Evolutionary conservation across 2,797 vertebrate genomes (phyloP).

Genomic region (Rhynchonycteris naso): DNA sequence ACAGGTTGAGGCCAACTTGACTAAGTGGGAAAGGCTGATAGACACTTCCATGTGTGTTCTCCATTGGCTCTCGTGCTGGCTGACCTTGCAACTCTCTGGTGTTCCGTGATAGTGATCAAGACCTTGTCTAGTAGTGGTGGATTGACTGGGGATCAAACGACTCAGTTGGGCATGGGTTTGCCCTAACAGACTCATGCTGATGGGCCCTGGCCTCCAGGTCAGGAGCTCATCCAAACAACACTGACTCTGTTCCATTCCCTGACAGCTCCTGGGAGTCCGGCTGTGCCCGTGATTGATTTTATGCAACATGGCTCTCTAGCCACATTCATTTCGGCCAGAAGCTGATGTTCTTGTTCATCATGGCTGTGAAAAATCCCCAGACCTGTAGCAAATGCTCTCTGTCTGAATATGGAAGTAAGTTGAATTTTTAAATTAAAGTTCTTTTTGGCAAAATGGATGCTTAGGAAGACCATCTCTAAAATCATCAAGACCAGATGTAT

Average conservation of each 20-base stretch:
- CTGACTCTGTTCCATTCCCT: not conserved
- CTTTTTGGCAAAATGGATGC: not conserved
- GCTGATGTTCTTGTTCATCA: not conserved
- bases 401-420: not conserved
- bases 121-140: not conserved
- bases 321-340: not conserved
- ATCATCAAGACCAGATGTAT: not conserved
- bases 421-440: constrained; percentile 18
- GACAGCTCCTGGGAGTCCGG: not conserved
- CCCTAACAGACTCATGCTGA: not conserved
- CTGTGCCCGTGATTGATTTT: not conserved
- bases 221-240: not conserved
- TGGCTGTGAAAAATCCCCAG: not conserved
- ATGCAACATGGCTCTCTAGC: not conserved
- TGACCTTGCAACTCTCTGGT: not conserved
- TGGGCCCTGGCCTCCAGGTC: not conserved
- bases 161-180: not conserved
- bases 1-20: not conserved
- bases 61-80: no score
- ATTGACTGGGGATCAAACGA: not conserved
- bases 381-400: not conserved
- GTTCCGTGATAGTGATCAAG: not conserved
- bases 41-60: not conserved
- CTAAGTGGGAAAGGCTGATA: not conserved
- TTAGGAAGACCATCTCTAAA: not conserved